Evolutionary conservation across 2,888 invertebrate species (phyloP), one percentile per base, ranked within the genome.

Genomic region (Noctua comes): DNA sequence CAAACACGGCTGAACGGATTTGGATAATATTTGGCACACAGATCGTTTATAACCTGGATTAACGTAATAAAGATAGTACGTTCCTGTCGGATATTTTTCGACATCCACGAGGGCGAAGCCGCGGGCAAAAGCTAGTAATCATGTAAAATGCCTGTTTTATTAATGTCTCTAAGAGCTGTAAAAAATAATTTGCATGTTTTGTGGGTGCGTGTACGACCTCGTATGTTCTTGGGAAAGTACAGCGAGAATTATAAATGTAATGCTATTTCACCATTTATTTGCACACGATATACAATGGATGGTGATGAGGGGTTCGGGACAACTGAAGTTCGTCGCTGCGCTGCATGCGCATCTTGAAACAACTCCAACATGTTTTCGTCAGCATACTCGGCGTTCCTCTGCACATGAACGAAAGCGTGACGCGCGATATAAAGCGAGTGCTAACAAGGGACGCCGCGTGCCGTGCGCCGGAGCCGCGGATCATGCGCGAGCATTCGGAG

Each of bases 401-500:
- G 27, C 59, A n/a, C n/a, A 27, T 16, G 59, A 27, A 13, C 59
- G 16, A 16, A 57, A 4, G 10, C 7, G 4, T 43, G 69, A 54
- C 24, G n/a, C 10, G n/a, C 36, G 57, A 54, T 54, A 18, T 31
- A 36, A 43, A 27, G 11, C 57, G 24, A 13, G 36, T 21, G 7
- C 18, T n/a, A 40, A 31, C 54, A 11, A 21, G 51, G 40, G 54
- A 46, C 57, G 57, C 57, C 5, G 11, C 13, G 57, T 5, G n/a
- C 16, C n/a, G 43, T n/a, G 70, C 40, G 8, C n/a, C 5, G 40
- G 27, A 27, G 71, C 62, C 21, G 31, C 27, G 27, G 40, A n/a
- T 70, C 77, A 48, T 77, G 64, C 11, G 46, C 31, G 21, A 48
- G 77, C 78, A 54, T 70, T 24, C 27, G n/a, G 57, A n/a, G 54